phyloP scores from a whole-genome alignment of 2,113 vertebrate species.

The Calidris pugnax region DNA sequence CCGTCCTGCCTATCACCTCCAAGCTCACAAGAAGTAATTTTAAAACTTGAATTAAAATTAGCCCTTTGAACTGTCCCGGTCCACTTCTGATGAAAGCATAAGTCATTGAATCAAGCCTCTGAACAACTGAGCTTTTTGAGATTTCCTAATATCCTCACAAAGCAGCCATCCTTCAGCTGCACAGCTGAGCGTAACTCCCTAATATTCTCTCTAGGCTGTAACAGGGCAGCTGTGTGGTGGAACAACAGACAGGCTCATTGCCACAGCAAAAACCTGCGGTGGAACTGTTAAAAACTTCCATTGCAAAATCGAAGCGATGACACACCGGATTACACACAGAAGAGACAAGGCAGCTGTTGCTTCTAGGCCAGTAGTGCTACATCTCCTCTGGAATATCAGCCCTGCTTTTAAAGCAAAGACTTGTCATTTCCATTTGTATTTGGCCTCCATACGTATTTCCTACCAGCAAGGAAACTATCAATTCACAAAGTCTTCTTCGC shows the following conservation, averaged over 20 bases:
- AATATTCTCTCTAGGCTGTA: neutral
- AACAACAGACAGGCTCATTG: neutral
- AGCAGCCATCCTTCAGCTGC: neutral
- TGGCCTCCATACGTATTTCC: neutral
- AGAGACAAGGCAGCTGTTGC: conserved; percentile 5
- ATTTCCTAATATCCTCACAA: neutral
- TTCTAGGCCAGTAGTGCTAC: neutral
- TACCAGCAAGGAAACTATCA: neutral
- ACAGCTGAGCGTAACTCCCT: neutral
- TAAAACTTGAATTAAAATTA: neutral
- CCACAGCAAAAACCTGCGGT: neutral
- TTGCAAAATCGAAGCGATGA: neutral
- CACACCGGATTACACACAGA: accelerated
- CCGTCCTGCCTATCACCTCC: neutral
- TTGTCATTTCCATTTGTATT: neutral
- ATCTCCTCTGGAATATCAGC: neutral
- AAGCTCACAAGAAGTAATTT: neutral
- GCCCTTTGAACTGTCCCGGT: neutral
- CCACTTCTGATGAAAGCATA: neutral
- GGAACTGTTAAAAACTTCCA: neutral
- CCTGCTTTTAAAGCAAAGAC: neutral
- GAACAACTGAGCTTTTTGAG: neutral
- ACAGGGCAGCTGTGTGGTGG: neutral
- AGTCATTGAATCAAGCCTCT: neutral
- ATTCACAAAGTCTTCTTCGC: neutral